phyloP scores from a whole-genome alignment of 2,113 vertebrate genomes.

The Oxyruncus cristatus region DNA sequence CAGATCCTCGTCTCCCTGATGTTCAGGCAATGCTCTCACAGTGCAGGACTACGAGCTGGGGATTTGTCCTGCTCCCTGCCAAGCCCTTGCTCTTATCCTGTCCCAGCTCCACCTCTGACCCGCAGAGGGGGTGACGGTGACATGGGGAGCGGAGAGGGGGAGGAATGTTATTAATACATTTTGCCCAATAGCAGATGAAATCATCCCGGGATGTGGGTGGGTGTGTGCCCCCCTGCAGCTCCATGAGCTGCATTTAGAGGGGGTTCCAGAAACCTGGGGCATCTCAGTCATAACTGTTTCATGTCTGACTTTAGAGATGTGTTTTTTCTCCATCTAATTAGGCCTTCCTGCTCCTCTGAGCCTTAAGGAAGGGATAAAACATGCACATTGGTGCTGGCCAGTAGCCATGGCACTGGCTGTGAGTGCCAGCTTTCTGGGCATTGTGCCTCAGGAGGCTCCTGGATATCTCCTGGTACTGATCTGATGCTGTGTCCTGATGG shows the following conservation, averaged over 20 bases:
- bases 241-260: not conserved
- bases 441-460: fast-evolving
- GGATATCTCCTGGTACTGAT: fast-evolving
- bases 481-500: not conserved
- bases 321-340: not conserved
- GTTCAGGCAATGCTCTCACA: not conserved
- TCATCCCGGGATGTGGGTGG: not conserved
- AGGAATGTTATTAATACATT: not conserved
- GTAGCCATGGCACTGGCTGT: not conserved
- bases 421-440: fast-evolving
- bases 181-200: conserved; percentile 35
- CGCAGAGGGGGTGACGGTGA: not conserved
- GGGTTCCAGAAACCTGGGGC: not conserved
- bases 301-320: not conserved
- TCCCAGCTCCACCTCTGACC: conserved; percentile 25
- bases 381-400: not conserved
- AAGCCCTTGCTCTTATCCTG: conserved; percentile 8
- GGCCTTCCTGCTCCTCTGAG: not conserved
- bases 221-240: not conserved
- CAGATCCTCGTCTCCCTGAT: not conserved
- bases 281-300: not conserved
- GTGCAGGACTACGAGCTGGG: not conserved
- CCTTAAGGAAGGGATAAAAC: not conserved
- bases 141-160: too few species aligned
- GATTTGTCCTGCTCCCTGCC: not conserved